phyloP scores from a whole-genome alignment of 2,888 invertebrate species.

The Sepiola atlantica region DNA sequence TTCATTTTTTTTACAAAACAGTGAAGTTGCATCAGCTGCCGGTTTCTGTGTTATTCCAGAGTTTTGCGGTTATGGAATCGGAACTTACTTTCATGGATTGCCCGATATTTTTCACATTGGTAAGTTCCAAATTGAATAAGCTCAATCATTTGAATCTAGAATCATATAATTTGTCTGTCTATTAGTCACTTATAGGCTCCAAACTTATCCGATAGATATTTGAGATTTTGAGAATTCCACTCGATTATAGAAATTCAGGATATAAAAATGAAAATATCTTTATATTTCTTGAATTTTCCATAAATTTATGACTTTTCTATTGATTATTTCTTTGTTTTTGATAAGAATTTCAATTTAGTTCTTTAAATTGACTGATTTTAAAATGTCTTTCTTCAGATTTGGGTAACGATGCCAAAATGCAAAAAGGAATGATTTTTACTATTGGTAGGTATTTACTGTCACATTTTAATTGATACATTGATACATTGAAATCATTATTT shows the following conservation, averaged over 20 bases:
- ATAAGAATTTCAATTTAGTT: no score
- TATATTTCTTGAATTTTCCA: no score
- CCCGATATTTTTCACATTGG: constrained; percentile 91
- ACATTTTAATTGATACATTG: no score
- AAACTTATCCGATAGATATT: no score
- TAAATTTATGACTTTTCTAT: no score
- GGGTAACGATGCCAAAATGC: constrained; percentile 78
- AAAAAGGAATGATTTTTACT: constrained; percentile 93
- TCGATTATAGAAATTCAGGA: no score
- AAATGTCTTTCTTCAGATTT: constrained; percentile 39
- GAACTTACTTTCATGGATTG: constrained; percentile 91
- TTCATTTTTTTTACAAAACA: constrained; percentile 50
- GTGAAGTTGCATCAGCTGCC: constrained; percentile 80
- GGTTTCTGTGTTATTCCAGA: constrained; percentile 84
- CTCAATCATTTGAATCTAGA: not conserved
- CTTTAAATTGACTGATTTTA: not conserved
- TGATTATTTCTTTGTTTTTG: no score
- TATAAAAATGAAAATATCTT: no score
- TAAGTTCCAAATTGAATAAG: constrained; percentile 73
- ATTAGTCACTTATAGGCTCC: no score
- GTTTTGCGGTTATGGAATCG: constrained; percentile 94
- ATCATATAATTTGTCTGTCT: no score
- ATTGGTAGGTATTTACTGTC: constrained; percentile 79
- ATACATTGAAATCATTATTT: no score
- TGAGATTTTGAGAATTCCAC: no score